These are phyloP conservation scores for Dromaius novaehollandiae DNA, from an alignment of 2,113 vertebrate species.

Conservation along the genomic window DNA sequence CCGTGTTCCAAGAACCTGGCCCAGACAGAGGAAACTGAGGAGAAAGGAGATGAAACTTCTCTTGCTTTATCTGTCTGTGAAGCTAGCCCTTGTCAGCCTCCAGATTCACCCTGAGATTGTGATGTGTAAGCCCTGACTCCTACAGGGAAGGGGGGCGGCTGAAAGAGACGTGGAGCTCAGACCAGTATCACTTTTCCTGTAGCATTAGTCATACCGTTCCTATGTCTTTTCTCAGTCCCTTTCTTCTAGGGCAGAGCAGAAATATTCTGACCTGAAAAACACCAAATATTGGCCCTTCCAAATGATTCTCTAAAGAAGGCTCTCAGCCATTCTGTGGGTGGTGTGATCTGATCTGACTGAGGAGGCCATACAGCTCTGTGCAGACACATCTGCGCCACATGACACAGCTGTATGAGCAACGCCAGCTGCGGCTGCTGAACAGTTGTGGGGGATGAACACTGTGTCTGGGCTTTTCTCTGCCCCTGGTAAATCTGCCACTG, in stretches of 20 bases:
- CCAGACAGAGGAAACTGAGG: slow-evolving; percentile 19
- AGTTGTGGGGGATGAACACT: background rate
- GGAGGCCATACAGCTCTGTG: background rate
- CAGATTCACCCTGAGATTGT: background rate
- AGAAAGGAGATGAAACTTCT: slow-evolving; percentile 13
- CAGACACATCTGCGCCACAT: fast-evolving
- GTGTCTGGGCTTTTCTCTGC: background rate
- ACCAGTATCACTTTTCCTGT: background rate
- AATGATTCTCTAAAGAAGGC: background rate
- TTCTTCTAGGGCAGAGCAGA: background rate
- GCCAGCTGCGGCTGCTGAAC: fast-evolving
- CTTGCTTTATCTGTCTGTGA: background rate
- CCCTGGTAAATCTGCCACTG: background rate
- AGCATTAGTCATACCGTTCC: background rate
- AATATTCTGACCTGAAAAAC: fast-evolving
- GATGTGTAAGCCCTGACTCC: background rate
- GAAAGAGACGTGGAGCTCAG: fast-evolving
- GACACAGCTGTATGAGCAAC: background rate
- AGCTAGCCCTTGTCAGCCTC: background rate
- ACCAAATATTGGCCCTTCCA: background rate
- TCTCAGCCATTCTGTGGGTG: fast-evolving
- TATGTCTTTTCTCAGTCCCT: fast-evolving
- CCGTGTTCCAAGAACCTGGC: slow-evolving; percentile 27
- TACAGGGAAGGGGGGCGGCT: background rate
- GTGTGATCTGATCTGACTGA: fast-evolving